A percentile compares a stretch with the other conserved stretches of the same genome.
Evolutionary conservation across 2,113 vertebrate species (phyloP).

Genomic region (Castor canadensis): DNA sequence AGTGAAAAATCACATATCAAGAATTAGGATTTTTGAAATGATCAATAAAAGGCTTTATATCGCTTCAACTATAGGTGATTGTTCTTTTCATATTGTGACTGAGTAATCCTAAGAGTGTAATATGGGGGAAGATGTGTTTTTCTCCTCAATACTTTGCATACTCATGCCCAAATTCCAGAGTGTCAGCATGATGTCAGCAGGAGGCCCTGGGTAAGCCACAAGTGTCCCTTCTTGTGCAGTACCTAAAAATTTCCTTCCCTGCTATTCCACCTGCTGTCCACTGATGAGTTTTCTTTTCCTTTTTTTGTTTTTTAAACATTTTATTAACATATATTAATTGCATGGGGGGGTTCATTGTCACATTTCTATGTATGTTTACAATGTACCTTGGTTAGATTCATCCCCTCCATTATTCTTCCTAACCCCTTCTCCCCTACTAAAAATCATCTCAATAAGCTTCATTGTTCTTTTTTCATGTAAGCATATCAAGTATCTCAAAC

Average conservation of each 20-base stretch:
- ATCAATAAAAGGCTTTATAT: neutral
- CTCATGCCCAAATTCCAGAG: constrained; percentile 18
- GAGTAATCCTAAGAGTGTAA: neutral
- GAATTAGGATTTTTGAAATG: constrained; percentile 23
- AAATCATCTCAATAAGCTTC: no score
- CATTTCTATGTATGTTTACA: no score
- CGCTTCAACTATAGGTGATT: neutral
- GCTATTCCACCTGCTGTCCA: neutral
- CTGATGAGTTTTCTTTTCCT: constrained; percentile 18
- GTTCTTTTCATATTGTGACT: neutral
- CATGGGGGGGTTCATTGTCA: no score
- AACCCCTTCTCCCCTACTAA: no score
- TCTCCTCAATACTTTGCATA: neutral
- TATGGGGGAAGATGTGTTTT: constrained; percentile 14
- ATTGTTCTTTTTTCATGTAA: no score
- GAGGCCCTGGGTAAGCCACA: neutral
- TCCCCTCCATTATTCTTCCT: no score
- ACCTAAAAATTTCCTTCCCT: neutral
- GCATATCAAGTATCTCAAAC: no score
- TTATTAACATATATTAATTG: no score
- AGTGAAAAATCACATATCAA: neutral
- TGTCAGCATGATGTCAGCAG: neutral
- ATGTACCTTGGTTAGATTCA: no score
- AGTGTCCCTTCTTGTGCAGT: neutral
- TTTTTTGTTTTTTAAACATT: no score